These are phyloP conservation scores for Piezodorus guildinii DNA, from an alignment of 1,140 invertebrate species.

Conservation along the genomic window DNA sequence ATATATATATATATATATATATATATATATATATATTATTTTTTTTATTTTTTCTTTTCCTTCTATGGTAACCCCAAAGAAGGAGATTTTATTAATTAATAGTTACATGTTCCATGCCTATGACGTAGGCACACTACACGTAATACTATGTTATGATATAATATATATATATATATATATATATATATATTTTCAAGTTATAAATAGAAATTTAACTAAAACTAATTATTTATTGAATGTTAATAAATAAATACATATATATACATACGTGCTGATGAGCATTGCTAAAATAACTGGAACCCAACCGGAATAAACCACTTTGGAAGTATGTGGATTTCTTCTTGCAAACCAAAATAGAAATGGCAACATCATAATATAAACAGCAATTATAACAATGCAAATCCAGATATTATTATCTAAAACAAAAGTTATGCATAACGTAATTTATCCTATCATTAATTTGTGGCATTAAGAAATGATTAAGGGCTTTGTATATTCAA, in stretches of 20 bases:
- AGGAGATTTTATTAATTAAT: too few relatives aligned
- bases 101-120: too few relatives aligned
- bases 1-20: too few relatives aligned
- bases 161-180: too few relatives aligned
- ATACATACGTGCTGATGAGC: conserved; percentile 59
- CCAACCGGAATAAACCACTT: conserved; percentile 71
- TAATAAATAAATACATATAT: neutral
- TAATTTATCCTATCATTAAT: neutral
- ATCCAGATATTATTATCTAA: conserved; percentile 25
- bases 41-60: too few relatives aligned
- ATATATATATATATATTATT: too few relatives aligned
- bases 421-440: conserved; percentile 4
- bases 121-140: too few relatives aligned
- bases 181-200: too few relatives aligned
- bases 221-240: too few relatives aligned
- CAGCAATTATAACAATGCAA: conserved; percentile 18
- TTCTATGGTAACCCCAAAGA: too few relatives aligned
- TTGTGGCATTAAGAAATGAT: neutral
- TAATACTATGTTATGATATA: too few relatives aligned
- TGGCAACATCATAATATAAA: conserved; percentile 48
- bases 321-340: conserved; percentile 60
- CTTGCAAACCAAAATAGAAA: conserved; percentile 67
- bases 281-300: conserved; percentile 74
- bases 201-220: too few relatives aligned
- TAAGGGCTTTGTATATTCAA: neutral